These are phyloP conservation scores for Trogon melanurus DNA, from an alignment of 2,113 vertebrate genomes.

Conservation along the genomic window DNA sequence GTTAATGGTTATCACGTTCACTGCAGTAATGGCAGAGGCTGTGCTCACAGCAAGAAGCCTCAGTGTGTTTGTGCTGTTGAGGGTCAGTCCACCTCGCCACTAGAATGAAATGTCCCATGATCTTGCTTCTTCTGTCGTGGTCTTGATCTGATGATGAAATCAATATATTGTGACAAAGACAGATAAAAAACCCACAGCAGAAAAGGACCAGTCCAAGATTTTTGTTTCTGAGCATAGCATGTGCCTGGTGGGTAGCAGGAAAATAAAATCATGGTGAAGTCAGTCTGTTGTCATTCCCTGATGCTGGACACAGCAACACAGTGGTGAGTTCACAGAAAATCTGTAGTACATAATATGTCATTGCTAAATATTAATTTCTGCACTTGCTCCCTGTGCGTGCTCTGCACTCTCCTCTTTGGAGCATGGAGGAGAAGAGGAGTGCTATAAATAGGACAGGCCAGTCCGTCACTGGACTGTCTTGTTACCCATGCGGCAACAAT, in stretches of 20 bases:
- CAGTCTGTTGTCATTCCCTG: not conserved
- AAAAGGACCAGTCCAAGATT: not conserved
- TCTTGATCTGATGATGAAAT: not conserved
- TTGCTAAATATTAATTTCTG: conserved; percentile 11
- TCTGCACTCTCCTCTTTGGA: not conserved
- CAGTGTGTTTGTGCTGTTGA: not conserved
- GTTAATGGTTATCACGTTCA: conserved; percentile 53
- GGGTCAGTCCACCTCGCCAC: not conserved
- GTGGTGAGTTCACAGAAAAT: not conserved
- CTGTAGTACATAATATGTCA: not conserved
- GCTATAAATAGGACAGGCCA: not conserved
- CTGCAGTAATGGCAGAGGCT: not conserved
- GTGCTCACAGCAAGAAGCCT: not conserved
- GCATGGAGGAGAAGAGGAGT: not conserved
- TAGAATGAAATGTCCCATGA: not conserved
- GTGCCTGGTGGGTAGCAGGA: not conserved
- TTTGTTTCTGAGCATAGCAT: not conserved
- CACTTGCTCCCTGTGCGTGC: not conserved
- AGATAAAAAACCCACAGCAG: accelerated
- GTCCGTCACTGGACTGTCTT: conserved; percentile 56
- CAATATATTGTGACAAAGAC: not conserved
- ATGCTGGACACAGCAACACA: not conserved
- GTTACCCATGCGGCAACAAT: conserved; percentile 17
- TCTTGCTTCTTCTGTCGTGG: not conserved
- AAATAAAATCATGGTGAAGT: not conserved